Base-by-base conservation (phyloP, 1,140 invertebrate genomes). In the Drosophila burlai region DNA sequence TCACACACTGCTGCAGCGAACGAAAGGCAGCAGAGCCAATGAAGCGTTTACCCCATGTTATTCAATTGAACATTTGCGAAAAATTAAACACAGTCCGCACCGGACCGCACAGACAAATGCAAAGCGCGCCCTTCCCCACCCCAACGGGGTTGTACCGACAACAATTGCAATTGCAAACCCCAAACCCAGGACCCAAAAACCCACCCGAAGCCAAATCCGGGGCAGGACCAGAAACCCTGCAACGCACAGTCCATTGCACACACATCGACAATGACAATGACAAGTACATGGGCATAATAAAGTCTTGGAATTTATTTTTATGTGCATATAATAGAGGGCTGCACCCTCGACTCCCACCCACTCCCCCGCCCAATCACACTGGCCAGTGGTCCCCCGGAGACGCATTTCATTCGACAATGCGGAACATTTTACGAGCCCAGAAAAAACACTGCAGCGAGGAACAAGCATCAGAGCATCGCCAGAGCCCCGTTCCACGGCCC, bases 281-380 rank as follows among this genome's bases (percentile, higher is more conserved):
- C 84, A 89, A 90, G 84, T 80, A 89, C 85, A 90, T 89, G 86
- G 85, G 78, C 78, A 90, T 90, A 89, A 89, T 89, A 89, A 89
- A 90, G 82, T 90, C 85, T 91, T 85, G 78, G 81, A 90, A 91
- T 90, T 90, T 90, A 90, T 91, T 90, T 90, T 90, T 90, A 90
- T 90, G 85, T 80, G 75, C 85, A 82, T 82, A 90, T 90, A 91
- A 90, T 90, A 52, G 86, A 85, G 85, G 85, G 64, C 69, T 80
- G 78, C 50, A 46, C 43, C 72, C 74, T 55, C 79, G 26, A 26
- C 16, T 43, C 24, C 38, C 18, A 34, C 31, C 49, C 61, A 45
- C 64, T 24, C 18, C 24, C 18, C 43, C 43, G 71, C 71, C 69
- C 71, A 63, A 73, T 65, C 76, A 73, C 60, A 60, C 76, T 45